These are phyloP conservation scores for Elegia similella DNA, from an alignment of 2,888 invertebrate species.

Conservation along the genomic window DNA sequence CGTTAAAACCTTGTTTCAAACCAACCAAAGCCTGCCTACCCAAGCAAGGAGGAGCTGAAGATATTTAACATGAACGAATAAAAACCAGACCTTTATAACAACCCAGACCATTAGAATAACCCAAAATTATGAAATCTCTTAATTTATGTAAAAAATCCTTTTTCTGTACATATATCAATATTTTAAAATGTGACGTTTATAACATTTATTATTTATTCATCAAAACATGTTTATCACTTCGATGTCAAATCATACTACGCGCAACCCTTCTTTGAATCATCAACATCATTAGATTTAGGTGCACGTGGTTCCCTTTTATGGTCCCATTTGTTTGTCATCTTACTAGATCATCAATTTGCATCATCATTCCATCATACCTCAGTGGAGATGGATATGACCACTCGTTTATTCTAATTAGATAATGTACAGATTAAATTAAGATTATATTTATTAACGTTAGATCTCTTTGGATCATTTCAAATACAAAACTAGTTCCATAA, in stretches of 20 bases:
- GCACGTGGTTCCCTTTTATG: constrained; percentile 43
- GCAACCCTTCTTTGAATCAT: constrained; percentile 20
- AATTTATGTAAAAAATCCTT: no score
- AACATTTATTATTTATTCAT: no score
- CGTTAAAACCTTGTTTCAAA: no score
- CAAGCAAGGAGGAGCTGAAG: no score
- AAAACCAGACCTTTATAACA: no score
- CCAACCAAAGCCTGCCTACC: no score
- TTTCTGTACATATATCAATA: no score
- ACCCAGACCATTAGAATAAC: no score
- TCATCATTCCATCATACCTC: constrained; percentile 42
- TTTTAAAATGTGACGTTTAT: no score
- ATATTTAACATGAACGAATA: no score
- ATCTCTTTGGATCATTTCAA: constrained; percentile 1
- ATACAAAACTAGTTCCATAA: neutral
- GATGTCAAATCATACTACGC: neutral
- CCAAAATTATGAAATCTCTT: no score
- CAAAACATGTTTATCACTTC: neutral
- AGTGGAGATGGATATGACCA: constrained; percentile 28
- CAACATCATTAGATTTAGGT: constrained; percentile 26
- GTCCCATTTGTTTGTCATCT: constrained; percentile 39
- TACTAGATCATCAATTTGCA: constrained; percentile 17
- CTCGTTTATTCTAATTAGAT: neutral
- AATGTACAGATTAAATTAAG: neutral
- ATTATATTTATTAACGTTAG: neutral